A percentile compares a stretch with the other conserved stretches of the same genome.
Conservation (phyloP, 2,113 vertebrate species). For the Hyla sarda region DNA sequence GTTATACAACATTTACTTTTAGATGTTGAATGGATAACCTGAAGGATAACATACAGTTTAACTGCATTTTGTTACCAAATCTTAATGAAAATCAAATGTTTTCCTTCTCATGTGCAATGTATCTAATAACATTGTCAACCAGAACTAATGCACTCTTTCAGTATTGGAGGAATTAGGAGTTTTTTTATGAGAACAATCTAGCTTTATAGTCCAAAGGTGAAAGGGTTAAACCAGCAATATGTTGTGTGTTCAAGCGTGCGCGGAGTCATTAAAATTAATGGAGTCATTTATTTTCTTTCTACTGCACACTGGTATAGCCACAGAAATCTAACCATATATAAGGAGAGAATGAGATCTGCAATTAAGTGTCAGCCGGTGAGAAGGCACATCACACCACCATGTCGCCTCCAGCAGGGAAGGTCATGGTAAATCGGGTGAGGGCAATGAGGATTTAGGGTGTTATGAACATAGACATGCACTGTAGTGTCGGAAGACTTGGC, state of each 20-base stretch:
- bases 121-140: not conserved
- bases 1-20: too few relatives aligned
- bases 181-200: not conserved
- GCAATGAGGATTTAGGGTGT: not conserved
- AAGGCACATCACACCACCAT: not conserved
- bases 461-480: not conserved
- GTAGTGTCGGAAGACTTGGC: too few relatives aligned
- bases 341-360: not conserved
- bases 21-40: too few relatives aligned
- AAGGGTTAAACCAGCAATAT: not conserved
- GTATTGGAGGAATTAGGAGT: not conserved
- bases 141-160: not conserved
- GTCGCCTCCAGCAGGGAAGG: constrained; percentile 8
- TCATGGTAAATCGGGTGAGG: not conserved
- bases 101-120: not conserved
- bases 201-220: not conserved
- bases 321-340: not conserved
- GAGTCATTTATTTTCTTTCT: not conserved
- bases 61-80: too few relatives aligned
- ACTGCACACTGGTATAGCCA: not conserved
- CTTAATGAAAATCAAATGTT: not conserved
- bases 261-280: not conserved
- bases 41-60: too few relatives aligned
- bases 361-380: not conserved
- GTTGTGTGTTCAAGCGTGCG: not conserved